These are phyloP conservation scores for Piprites chloris DNA, from an alignment of 2,113 vertebrate species.

Conservation along the genomic window DNA sequence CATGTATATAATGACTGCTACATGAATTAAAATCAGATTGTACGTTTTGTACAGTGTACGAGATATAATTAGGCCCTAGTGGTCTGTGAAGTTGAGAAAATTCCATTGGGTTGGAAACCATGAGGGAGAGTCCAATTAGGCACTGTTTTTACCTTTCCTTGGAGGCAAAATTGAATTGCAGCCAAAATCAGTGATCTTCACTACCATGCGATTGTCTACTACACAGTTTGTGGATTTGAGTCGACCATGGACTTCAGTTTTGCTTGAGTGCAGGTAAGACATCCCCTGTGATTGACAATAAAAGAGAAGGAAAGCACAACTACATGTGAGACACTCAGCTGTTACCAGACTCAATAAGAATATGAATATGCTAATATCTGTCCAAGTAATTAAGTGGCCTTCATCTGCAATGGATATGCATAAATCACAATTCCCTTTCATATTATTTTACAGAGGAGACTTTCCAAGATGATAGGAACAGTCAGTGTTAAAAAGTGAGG, in stretches of 20 bases:
- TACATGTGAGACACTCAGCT: not conserved
- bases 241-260: constrained; percentile 87
- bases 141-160: constrained; percentile 76
- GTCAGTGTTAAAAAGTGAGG: not conserved
- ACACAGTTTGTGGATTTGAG: constrained; percentile 98
- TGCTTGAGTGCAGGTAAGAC: constrained; percentile 96
- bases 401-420: not conserved
- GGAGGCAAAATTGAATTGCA: constrained; percentile 88
- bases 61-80: not conserved
- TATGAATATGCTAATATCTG: not conserved
- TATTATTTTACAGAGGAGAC: not conserved
- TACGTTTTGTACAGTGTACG: not conserved
- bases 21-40: not conserved
- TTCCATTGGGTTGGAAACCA: not conserved
- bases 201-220: constrained; percentile 96
- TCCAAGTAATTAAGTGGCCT: not conserved
- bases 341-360: not conserved
- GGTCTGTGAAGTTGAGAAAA: not conserved
- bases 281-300: constrained; percentile 81
- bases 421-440: not conserved
- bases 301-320: not conserved
- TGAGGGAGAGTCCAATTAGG: not conserved
- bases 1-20: not conserved
- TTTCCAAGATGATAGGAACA: not conserved
- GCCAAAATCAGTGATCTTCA: constrained; percentile 97